phyloP scores from a whole-genome alignment of 1,140 invertebrate species.

The Potamilus streckersoni region DNA sequence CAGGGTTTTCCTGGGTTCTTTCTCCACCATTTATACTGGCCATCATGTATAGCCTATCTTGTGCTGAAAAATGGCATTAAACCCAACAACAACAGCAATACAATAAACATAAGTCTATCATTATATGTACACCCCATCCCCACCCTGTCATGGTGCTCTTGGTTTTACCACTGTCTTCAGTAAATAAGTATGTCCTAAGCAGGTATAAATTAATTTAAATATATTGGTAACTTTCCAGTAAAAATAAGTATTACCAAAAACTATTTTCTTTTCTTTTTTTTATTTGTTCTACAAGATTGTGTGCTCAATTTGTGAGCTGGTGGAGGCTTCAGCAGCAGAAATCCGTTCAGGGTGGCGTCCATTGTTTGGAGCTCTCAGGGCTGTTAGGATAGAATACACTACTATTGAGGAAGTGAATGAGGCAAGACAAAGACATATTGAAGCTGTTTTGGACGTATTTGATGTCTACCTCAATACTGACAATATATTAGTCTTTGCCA shows the following conservation, averaged over 20 bases:
- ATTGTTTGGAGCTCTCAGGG: slow-evolving; percentile 88
- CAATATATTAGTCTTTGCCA: slow-evolving; percentile 92
- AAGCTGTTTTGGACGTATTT: slow-evolving; percentile 90
- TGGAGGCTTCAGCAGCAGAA: slow-evolving; percentile 91
- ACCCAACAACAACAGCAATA: too few relatives aligned
- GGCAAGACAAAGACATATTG: slow-evolving; percentile 70
- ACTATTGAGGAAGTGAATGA: slow-evolving; percentile 65
- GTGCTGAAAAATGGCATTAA: too few relatives aligned
- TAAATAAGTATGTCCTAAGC: background rate
- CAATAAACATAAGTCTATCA: too few relatives aligned
- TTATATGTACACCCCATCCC: too few relatives aligned
- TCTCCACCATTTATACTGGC: too few relatives aligned
- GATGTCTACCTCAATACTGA: slow-evolving; percentile 91
- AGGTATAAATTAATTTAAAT: too few relatives aligned
- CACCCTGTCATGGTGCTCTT: background rate
- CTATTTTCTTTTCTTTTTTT: too few relatives aligned
- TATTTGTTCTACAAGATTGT: slow-evolving; percentile 77
- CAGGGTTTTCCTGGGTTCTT: too few relatives aligned
- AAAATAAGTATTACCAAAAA: too few relatives aligned
- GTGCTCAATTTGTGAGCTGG: slow-evolving; percentile 93
- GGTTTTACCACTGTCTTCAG: background rate
- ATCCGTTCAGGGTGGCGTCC: slow-evolving; percentile 94
- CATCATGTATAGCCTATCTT: too few relatives aligned
- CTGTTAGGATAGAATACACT: slow-evolving; percentile 74
- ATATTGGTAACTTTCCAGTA: too few relatives aligned